phyloP scores from a whole-genome alignment of 2,113 vertebrate genomes.

The Numenius arquata region DNA sequence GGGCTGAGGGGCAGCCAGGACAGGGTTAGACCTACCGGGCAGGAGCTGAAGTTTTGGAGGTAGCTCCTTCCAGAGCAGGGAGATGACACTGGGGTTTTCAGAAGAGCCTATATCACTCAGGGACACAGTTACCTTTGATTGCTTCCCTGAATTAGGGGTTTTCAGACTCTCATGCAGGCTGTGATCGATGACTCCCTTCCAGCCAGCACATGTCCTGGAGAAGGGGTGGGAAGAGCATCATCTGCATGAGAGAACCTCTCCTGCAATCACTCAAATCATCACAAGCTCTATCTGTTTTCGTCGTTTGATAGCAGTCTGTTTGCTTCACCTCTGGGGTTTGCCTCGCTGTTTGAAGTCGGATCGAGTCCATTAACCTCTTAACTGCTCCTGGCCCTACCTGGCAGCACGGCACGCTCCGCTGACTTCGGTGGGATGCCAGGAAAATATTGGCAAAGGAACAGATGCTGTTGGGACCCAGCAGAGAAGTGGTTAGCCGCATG shows the following conservation, averaged over 20 bases:
- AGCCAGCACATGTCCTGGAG: not conserved
- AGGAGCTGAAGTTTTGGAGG: not conserved
- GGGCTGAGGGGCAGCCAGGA: not conserved
- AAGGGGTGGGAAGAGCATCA: not conserved
- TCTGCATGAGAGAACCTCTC: not conserved
- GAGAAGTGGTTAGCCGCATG: constrained; percentile 58
- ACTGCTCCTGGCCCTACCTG: constrained; percentile 41
- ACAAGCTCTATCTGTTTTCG: constrained; percentile 19
- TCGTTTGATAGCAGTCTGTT: not conserved
- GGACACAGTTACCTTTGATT: not conserved
- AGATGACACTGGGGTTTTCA: not conserved
- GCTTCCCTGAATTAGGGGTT: not conserved
- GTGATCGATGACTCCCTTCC: not conserved
- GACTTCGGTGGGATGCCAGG: constrained; percentile 9
- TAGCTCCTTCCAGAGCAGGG: not conserved
- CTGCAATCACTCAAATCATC: constrained; percentile 40
- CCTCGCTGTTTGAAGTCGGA: not conserved
- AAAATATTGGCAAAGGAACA: constrained; percentile 53
- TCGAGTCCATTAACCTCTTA: constrained; percentile 51
- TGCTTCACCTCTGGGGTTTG: not conserved
- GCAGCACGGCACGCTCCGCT: not conserved
- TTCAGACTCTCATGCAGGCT: not conserved
- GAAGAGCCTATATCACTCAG: not conserved
- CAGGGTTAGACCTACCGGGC: not conserved
- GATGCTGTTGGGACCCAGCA: constrained; percentile 35